Evolutionary conservation across 1,140 invertebrate species (phyloP).

Genomic region (Drosophila teissieri): DNA sequence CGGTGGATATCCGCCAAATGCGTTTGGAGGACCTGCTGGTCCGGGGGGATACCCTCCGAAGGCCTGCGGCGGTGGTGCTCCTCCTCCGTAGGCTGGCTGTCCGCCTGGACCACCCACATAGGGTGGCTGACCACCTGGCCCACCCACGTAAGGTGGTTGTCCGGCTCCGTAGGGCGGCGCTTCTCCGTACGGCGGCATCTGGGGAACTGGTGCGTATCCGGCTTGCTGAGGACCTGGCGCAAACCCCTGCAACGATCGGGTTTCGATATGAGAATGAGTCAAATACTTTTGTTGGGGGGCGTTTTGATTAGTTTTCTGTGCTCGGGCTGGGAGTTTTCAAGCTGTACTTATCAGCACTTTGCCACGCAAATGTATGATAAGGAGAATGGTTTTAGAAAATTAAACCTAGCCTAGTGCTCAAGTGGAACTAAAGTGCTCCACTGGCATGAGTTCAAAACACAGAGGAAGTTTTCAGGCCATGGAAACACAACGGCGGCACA

Average conservation of each 20-base stretch:
- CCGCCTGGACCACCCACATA: constrained; percentile 9
- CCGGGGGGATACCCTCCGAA: constrained; percentile 62
- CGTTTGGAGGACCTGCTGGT: constrained; percentile 36
- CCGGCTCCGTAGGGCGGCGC: constrained; percentile 52
- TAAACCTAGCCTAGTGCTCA: background rate
- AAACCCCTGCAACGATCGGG: constrained; percentile 61
- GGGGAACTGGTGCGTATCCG: constrained; percentile 74
- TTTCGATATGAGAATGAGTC: constrained; percentile 4
- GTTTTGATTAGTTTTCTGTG: background rate
- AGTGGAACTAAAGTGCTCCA: background rate
- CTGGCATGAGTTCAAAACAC: no score
- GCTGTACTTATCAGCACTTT: constrained; percentile 7
- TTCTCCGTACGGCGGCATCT: constrained; percentile 71
- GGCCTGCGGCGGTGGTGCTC: constrained; percentile 23
- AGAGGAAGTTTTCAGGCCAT: no score
- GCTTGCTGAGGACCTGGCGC: constrained; percentile 42
- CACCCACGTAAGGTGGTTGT: constrained; percentile 55
- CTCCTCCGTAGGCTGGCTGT: background rate
- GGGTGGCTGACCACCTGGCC: constrained; percentile 30
- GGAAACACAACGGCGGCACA: no score
- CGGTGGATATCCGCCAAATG: constrained; percentile 43
- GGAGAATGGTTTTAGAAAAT: no score
- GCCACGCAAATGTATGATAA: background rate
- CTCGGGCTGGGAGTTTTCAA: background rate
- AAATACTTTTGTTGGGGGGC: constrained; percentile 4